A percentile compares a stretch with the other conserved stretches of the same genome.
phyloP scores from a whole-genome alignment of 2,888 invertebrate species.

The Diplolepis rosae region DNA sequence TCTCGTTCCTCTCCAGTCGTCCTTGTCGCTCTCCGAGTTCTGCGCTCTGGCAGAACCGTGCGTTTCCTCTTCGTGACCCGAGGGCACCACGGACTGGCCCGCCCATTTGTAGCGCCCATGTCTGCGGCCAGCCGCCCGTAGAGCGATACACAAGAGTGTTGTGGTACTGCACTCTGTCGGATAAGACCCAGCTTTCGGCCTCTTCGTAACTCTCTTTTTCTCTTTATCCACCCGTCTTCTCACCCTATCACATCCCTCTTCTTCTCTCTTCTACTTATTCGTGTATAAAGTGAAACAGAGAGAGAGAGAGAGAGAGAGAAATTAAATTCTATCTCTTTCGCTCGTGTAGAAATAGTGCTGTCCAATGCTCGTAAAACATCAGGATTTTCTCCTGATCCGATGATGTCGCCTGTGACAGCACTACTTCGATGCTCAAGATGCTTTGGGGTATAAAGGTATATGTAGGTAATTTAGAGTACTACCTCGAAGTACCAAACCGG shows the following conservation, averaged over 20 bases:
- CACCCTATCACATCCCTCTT: too few relatives aligned
- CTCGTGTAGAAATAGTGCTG: slow-evolving; percentile 41
- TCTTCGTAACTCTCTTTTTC: slow-evolving; percentile 12
- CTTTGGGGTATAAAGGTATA: slow-evolving; percentile 34
- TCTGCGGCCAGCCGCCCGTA: too few relatives aligned
- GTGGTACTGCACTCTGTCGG: slow-evolving; percentile 43
- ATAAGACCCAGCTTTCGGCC: slow-evolving; percentile 43
- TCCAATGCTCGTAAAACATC: slow-evolving; percentile 52
- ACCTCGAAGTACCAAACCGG: slow-evolving; percentile 36
- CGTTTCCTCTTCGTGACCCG: slow-evolving; percentile 65
- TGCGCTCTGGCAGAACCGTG: slow-evolving; percentile 59
- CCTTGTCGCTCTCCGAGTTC: slow-evolving; percentile 50
- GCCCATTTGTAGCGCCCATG: slow-evolving; percentile 71
- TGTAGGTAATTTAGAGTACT: slow-evolving; percentile 42
- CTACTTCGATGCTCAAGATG: slow-evolving; percentile 39
- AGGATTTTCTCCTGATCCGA: slow-evolving; percentile 50
- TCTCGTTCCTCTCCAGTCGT: slow-evolving; percentile 39
- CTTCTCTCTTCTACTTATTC: not conserved
- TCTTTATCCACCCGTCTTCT: too few relatives aligned
- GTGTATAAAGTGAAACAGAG: not conserved
- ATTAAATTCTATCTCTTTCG: not conserved
- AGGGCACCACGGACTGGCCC: slow-evolving; percentile 67
- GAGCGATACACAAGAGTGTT: slow-evolving; percentile 59
- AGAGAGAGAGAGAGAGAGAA: not conserved
- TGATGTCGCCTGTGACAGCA: slow-evolving; percentile 44